Conservation (phyloP, 1,140 invertebrate species). For the Drosophila kanapiae region DNA sequence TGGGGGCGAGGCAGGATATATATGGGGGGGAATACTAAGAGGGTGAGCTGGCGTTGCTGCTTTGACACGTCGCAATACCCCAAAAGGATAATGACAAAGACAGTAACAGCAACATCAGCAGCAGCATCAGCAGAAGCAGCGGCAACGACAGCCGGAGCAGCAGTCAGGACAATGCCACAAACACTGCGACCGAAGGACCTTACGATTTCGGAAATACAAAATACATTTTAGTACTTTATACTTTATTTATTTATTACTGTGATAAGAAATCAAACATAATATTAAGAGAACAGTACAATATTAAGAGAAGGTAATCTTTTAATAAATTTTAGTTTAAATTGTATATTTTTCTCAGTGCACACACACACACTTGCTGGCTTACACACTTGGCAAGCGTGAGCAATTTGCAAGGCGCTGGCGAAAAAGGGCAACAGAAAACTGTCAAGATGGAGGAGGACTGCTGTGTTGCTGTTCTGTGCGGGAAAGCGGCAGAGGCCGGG, state of each 20-base stretch:
- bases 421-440: constrained; percentile 81
- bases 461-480: constrained; percentile 12
- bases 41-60: constrained; percentile 71
- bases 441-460: constrained; percentile 49
- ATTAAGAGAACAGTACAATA: too few relatives aligned
- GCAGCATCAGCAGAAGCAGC: constrained; percentile 19
- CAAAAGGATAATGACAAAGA: constrained; percentile 83
- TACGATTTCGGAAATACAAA: not conserved
- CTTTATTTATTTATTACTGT: too few relatives aligned
- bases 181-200: constrained; percentile 6
- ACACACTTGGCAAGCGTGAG: constrained; percentile 72
- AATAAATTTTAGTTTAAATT: not conserved
- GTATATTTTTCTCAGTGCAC: constrained; percentile 15
- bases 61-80: constrained; percentile 83
- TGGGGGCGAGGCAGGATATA: constrained; percentile 18
- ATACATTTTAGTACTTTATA: not conserved
- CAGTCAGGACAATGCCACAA: constrained; percentile 69
- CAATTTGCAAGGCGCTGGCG: constrained; percentile 78
- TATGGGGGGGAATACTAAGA: not conserved
- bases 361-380: constrained; percentile 18
- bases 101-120: constrained; percentile 65
- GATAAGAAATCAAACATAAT: too few relatives aligned
- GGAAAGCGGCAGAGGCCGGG: constrained; percentile 14
- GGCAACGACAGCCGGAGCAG: constrained; percentile 25
- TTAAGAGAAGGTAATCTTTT: not conserved